Percentiles rank a stretch among this genome's conserved stretches.
These are phyloP conservation scores for Sebastes taczanowskii DNA, from an alignment of 2,797 vertebrate genomes.

Conservation along the genomic window DNA sequence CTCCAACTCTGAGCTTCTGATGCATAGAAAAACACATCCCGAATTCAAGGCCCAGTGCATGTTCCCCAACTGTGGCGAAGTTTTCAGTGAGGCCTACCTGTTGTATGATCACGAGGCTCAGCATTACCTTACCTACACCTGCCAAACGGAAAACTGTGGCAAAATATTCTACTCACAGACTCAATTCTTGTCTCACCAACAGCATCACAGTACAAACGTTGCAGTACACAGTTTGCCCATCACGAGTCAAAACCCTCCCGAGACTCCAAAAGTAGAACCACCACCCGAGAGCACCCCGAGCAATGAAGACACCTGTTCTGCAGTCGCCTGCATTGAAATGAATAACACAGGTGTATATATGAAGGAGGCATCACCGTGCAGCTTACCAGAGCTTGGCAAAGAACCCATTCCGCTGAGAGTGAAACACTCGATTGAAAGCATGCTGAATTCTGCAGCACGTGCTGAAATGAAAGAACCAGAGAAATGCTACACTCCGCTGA, in stretches of 20 bases:
- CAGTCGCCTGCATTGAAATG: conserved; percentile 46
- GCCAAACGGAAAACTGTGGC: conserved; percentile 90
- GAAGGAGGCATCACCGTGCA: conserved; percentile 63
- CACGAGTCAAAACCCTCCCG: conserved; percentile 69
- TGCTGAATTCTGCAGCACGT: conserved; percentile 66
- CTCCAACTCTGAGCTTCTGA: conserved; percentile 94
- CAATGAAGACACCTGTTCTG: conserved; percentile 29
- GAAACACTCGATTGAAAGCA: conserved; percentile 79
- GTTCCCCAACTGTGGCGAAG: conserved; percentile 96
- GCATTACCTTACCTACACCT: conserved; percentile 97
- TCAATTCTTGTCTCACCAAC: conserved; percentile 90
- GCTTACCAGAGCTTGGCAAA: conserved; percentile 48
- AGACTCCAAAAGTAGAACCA: conserved; percentile 46
- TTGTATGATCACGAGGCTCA: conserved; percentile 99
- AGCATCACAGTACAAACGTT: conserved; percentile 83
- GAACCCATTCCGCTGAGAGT: conserved; percentile 65
- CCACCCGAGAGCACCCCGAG: conserved; percentile 23
- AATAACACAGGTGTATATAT: conserved; percentile 40
- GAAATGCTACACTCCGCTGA: conserved; percentile 74
- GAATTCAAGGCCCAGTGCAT: conserved; percentile 97
- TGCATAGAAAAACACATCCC: conserved; percentile 93
- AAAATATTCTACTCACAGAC: conserved; percentile 93
- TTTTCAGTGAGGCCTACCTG: conserved; percentile 96
- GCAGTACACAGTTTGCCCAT: conserved; percentile 48
- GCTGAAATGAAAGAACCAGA: conserved; percentile 63